Conservation (phyloP, 1,140 invertebrate species). For the Procambarus clarkii region DNA sequence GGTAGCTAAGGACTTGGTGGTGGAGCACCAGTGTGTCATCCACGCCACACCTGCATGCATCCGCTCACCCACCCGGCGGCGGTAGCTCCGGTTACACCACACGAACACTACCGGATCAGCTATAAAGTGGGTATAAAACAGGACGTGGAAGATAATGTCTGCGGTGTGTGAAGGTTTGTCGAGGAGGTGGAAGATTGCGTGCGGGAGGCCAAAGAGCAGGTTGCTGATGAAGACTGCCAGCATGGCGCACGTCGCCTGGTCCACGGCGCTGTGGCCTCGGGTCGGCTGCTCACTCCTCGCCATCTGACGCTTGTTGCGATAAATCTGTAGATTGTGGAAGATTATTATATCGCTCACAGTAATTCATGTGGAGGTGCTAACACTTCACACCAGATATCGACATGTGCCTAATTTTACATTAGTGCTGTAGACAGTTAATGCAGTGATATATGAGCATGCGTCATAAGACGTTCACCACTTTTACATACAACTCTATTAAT, state of each 20-base stretch:
- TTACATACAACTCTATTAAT: too few species aligned
- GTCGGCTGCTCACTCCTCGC: background rate
- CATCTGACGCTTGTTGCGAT: conserved; percentile 13
- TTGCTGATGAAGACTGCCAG: conserved; percentile 40
- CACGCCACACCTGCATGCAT: background rate
- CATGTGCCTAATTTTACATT: too few species aligned
- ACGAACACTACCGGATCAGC: conserved; percentile 24
- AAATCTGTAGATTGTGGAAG: background rate
- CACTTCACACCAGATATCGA: too few species aligned
- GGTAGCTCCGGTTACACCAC: conserved; percentile 26
- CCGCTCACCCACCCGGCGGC: background rate
- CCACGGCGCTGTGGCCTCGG: background rate
- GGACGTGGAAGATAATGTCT: conserved; percentile 6
- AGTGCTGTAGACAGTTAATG: too few species aligned
- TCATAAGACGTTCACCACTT: too few species aligned
- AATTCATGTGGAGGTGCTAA: too few species aligned
- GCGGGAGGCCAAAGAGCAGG: conserved; percentile 29
- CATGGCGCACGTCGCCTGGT: conserved; percentile 32
- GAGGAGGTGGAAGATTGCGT: conserved; percentile 7
- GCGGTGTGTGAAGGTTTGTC: background rate
- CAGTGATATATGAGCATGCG: too few species aligned
- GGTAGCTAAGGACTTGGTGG: too few species aligned
- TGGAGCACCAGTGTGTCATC: background rate
- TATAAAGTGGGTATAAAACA: conserved; percentile 30
- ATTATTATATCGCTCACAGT: too few species aligned